Evolutionary conservation across 2,797 vertebrate genomes (phyloP), one percentile per base, ranked within the genome.

Genomic region (Gymnoscopelus microlampas): DNA sequence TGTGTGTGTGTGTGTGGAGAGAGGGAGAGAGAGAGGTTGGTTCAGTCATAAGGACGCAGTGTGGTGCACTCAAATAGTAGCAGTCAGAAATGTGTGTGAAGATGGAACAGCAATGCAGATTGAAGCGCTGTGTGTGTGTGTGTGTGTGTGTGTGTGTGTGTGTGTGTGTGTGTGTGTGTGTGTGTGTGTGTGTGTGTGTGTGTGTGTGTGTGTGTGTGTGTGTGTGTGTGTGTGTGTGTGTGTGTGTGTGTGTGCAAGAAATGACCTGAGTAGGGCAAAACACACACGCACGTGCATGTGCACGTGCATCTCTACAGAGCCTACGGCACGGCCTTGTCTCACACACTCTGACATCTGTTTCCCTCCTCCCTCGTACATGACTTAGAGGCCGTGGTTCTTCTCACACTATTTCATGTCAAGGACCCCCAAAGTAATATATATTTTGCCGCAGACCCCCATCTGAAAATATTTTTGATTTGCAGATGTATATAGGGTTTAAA

Each of bases 111-210:
- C 39, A 44, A 44, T 44, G 39, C 39, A 44, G 39, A 15, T 3
- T 13, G 48, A 32, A 39, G 66, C 60, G 35, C 15, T 70, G 7
- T 70, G 68, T 44, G 60, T 60, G 65, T 29, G 39, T 39, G 39
- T 60, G 65, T 29, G 39, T 39, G 39, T 15, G 55, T 53, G n/a
- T 53, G 66, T 51, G 47, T 63, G 76, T 53, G 68, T 50, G 63
- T 50, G 77, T 70, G 73, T 35, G 73, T 60, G 44, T 11, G 9
- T 10, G 14, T 0, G 32, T 5, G n/a, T 12, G 53, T 67, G 86
- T 82, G 79, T 8, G 83, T 86, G 78, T 53, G 13, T 7, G 23
- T 53, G 50, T 62, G 44, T 26, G 4, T 3, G 2, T 23, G 23
- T 13, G 2, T 32, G 12, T 12, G 53, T 3, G 15, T 24, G 53